Evolutionary conservation across 1,140 invertebrate species (phyloP), one percentile per base, ranked within the genome.

Genomic region (Acromyrmex charruanus): DNA sequence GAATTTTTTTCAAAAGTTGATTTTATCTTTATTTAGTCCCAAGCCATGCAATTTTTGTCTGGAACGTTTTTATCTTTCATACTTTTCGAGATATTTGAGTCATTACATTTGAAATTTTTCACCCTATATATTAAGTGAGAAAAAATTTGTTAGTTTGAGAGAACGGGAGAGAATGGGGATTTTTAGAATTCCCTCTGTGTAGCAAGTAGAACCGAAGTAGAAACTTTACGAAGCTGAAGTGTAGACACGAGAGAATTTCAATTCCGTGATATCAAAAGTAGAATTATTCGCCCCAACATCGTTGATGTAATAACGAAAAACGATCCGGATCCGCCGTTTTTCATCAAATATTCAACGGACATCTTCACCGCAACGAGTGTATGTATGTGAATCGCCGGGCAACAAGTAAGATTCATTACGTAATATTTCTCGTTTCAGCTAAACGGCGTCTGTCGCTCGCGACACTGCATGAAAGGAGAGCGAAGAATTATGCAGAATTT

Each of bases 321-420:
- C 58, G 31, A 81, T 81, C 49, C 31, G 3, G 12, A 18, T 14
- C 16, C 31, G 49, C 28, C 14, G 31, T 39, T 58, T 39, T 44
- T 55, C 77, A 55, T 81, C 31, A 81, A 81, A 81, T 81, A 81
- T 81, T 81, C 77, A 81, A 55, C 31, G 31, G 35, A n/a, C 65
- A 71, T 81, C 77, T 81, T 71, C 44, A 18, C 35, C 39, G 49
- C 49, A 44, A 14, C 77, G 14, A 44, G 49, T 61, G 35, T 77
- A 21, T 53, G 16, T 49, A 10, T 39, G 28, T 53, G 31, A 80
- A 55, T 71, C 9, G n/a, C 28, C 49, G 9, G 49, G 21, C 49
- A 55, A 81, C 31, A 81, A 81, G 7, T 81, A 81, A 81, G 77
- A 81, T 81, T 81, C 31, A 69, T 80, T 80, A 71, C 9, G 65